phyloP scores from a whole-genome alignment of 1,140 invertebrate genomes.

The Drosophila busckii region DNA sequence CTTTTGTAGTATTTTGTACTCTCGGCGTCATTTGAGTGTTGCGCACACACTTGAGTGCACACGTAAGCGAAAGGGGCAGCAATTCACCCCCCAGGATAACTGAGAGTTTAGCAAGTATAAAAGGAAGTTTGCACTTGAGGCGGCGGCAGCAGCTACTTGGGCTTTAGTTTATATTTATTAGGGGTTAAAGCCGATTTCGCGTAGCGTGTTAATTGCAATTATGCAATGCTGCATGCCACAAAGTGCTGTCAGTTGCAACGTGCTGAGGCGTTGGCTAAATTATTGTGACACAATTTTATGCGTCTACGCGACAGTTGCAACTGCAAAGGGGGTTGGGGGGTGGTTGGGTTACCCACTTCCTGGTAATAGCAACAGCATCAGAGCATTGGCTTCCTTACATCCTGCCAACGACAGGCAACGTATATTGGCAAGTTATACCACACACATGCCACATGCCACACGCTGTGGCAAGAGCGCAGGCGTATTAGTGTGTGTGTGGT shows the following conservation, averaged over 20 bases:
- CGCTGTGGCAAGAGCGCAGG: constrained; percentile 38
- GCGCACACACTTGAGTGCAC: constrained; percentile 35
- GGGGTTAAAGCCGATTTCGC: no score
- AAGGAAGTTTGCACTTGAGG: constrained; percentile 61
- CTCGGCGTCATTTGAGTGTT: constrained; percentile 18
- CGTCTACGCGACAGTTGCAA: constrained; percentile 21
- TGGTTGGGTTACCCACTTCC: constrained; percentile 9
- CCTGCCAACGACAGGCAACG: constrained; percentile 9
- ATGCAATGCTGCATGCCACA: constrained; percentile 59
- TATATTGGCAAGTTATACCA: constrained; percentile 50
- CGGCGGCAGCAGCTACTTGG: no score
- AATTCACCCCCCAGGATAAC: no score
- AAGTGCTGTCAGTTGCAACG: constrained; percentile 62
- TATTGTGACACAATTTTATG: constrained; percentile 75
- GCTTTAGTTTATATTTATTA: no score
- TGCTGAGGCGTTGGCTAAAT: constrained; percentile 55
- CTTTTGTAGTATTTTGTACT: constrained; percentile 28
- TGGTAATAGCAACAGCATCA: constrained; percentile 4
- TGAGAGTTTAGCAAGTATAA: constrained; percentile 10
- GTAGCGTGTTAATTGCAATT: constrained; percentile 70
- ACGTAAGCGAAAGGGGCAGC: constrained; percentile 4
- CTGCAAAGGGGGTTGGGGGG: not conserved
- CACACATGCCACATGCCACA: constrained; percentile 53
- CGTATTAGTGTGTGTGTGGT: constrained; percentile 33
- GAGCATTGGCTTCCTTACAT: constrained; percentile 26